phyloP scores from a whole-genome alignment of 2,113 vertebrate genomes.

The Xiphophorus hellerii region DNA sequence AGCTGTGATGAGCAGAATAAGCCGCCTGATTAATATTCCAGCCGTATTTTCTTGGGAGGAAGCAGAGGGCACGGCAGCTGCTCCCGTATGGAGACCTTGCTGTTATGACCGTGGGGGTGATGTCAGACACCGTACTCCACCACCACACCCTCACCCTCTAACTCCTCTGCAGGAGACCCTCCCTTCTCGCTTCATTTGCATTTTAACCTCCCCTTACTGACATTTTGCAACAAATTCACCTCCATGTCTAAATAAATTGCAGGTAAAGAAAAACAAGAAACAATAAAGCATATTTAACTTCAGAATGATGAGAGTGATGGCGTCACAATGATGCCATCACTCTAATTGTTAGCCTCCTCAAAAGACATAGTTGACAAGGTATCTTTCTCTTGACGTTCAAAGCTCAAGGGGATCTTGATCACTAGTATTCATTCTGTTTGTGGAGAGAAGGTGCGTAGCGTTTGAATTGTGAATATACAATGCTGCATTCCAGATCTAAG shows the following conservation, averaged over 20 bases:
- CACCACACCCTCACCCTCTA: conserved; percentile 15
- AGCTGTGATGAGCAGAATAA: conserved; percentile 68
- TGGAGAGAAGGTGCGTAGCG: no score
- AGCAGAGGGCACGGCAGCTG: conserved; percentile 76
- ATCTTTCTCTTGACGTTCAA: no score
- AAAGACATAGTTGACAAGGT: no score
- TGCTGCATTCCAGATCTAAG: no score
- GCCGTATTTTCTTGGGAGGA: conserved; percentile 67
- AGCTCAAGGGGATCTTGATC: no score
- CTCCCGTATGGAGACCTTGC: conserved; percentile 73
- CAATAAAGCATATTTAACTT: conserved; percentile 1
- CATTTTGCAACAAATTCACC: background rate
- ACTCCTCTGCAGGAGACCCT: background rate
- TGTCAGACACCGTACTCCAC: conserved; percentile 62
- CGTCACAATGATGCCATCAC: background rate
- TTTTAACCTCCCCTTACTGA: conserved; percentile 8
- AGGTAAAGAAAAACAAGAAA: background rate
- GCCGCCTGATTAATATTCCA: conserved; percentile 75
- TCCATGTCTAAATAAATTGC: background rate
- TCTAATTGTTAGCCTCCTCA: no score
- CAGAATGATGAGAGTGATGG: background rate
- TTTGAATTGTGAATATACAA: no score
- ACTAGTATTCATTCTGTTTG: no score
- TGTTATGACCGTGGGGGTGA: conserved; percentile 66
- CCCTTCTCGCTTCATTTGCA: conserved; percentile 37